phyloP scores from a whole-genome alignment of 2,113 vertebrate species.

The Himantopus leucocephalus region DNA sequence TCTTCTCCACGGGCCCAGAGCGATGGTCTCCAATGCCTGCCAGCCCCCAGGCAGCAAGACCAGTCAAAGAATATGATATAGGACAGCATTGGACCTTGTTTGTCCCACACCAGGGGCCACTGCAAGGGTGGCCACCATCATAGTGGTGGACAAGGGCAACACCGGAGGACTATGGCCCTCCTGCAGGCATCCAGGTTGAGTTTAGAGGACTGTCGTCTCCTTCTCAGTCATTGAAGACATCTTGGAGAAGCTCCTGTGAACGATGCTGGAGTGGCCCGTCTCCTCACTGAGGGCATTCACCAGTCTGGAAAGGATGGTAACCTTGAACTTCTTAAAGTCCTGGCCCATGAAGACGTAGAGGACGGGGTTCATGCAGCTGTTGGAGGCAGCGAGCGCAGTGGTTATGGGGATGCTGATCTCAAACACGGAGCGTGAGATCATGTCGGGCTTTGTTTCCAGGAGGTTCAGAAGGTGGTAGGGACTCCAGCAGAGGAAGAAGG shows the following conservation, averaged over 20 bases:
- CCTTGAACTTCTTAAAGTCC: constrained; percentile 86
- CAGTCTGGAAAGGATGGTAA: constrained; percentile 73
- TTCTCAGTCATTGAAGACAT: constrained; percentile 72
- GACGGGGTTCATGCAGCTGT: constrained; percentile 94
- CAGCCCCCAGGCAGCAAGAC: background rate
- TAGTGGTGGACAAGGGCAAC: background rate
- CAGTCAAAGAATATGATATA: background rate
- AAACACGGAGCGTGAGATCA: background rate
- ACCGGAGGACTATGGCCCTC: background rate
- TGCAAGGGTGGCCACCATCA: background rate
- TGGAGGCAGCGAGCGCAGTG: constrained; percentile 78
- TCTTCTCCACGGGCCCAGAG: background rate
- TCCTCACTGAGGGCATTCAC: constrained; percentile 78
- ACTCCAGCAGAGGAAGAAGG: constrained; percentile 89
- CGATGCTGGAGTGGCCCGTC: constrained; percentile 63
- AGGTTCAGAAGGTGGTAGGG: constrained; percentile 84
- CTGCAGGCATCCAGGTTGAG: background rate
- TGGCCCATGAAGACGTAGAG: constrained; percentile 95
- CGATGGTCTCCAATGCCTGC: rapidly evolving
- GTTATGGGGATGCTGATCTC: constrained; percentile 69
- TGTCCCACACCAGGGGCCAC: background rate
- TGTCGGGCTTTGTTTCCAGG: constrained; percentile 71
- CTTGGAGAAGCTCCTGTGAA: constrained; percentile 76
- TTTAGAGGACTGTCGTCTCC: constrained; percentile 69
- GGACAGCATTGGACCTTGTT: background rate